Percentiles rank a stretch among this genome's conserved stretches.
phyloP scores from a whole-genome alignment of 2,888 invertebrate species.

The Ectemnius lituratus region DNA sequence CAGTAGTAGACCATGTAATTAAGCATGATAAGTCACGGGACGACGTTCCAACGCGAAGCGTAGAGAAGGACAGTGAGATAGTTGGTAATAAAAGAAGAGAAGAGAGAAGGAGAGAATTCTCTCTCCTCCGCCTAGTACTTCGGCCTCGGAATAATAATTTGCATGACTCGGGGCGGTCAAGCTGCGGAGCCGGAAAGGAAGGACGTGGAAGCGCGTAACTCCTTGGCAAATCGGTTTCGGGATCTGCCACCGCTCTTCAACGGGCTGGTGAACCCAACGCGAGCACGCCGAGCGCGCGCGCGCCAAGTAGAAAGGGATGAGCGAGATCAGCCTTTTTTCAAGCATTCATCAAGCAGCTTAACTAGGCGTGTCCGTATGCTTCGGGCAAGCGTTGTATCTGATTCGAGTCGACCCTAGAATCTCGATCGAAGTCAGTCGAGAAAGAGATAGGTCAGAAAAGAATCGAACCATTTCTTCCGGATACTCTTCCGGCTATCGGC shows the following conservation, averaged over 20 bases:
- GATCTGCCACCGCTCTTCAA: constrained; percentile 67
- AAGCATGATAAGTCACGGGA: constrained; percentile 62
- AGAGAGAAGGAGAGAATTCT: no score
- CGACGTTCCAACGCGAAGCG: constrained; percentile 23
- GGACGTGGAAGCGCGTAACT: constrained; percentile 40
- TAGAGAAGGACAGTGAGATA: not conserved
- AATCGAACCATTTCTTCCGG: no score
- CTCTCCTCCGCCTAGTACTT: not conserved
- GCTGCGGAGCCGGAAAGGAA: constrained; percentile 41
- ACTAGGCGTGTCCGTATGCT: constrained; percentile 64
- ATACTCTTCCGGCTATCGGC: no score
- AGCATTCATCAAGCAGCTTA: constrained; percentile 63
- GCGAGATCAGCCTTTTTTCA: constrained; percentile 43
- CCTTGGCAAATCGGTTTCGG: constrained; percentile 58
- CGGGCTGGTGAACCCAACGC: constrained; percentile 30
- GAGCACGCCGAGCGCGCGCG: constrained; percentile 1
- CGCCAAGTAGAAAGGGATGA: no score
- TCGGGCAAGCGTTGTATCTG: constrained; percentile 54
- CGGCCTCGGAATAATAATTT: constrained; percentile 55
- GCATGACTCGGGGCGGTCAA: constrained; percentile 54
- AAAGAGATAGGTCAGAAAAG: no score
- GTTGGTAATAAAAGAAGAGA: no score
- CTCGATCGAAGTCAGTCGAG: constrained; percentile 4
- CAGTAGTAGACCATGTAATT: constrained; percentile 60
- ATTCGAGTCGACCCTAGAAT: constrained; percentile 23